Evolutionary conservation across 2,888 invertebrate genomes (phyloP).

Genomic region (Apantesis nais): DNA sequence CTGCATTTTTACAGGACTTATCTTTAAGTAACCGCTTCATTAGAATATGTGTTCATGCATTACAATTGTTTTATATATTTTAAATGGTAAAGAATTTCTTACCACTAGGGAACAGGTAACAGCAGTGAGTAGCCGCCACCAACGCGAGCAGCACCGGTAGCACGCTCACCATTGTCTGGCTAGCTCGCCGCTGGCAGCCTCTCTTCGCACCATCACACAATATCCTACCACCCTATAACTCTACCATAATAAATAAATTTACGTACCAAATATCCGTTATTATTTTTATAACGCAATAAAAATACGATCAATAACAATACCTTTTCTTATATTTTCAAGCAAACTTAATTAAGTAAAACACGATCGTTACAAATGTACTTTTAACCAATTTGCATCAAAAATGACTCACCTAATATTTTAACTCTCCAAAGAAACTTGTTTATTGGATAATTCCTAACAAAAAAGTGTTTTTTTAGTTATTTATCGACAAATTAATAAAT

Average conservation of each 20-base stretch:
- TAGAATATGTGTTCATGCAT: not conserved
- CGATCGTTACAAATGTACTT: slow-evolving; percentile 29
- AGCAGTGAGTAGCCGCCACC: slow-evolving; percentile 66
- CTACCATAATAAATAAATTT: slow-evolving; percentile 1
- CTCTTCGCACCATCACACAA: slow-evolving; percentile 67
- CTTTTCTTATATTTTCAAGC: slow-evolving; percentile 30
- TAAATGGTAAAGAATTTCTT: slow-evolving; percentile 44
- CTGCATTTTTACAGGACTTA: not conserved
- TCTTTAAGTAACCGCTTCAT: not conserved
- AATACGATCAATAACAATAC: slow-evolving; percentile 35
- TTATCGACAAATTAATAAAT: slow-evolving; percentile 13
- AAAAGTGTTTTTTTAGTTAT: not conserved
- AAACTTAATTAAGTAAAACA: slow-evolving; percentile 42
- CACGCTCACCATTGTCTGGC: slow-evolving; percentile 66
- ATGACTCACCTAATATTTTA: slow-evolving; percentile 27
- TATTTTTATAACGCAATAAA: slow-evolving; percentile 5
- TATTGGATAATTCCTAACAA: not conserved
- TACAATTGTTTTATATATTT: not conserved
- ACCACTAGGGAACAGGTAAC: slow-evolving; percentile 86
- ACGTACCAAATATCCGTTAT: not conserved
- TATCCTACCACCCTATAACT: slow-evolving; percentile 25
- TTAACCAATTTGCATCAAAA: not conserved
- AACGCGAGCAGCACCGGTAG: slow-evolving; percentile 57
- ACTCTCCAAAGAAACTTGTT: not conserved
- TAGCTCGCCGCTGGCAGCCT: slow-evolving; percentile 46